Evolutionary conservation across 1,140 invertebrate genomes (phyloP).

Genomic region (Thaumetopoea pityocampa): DNA sequence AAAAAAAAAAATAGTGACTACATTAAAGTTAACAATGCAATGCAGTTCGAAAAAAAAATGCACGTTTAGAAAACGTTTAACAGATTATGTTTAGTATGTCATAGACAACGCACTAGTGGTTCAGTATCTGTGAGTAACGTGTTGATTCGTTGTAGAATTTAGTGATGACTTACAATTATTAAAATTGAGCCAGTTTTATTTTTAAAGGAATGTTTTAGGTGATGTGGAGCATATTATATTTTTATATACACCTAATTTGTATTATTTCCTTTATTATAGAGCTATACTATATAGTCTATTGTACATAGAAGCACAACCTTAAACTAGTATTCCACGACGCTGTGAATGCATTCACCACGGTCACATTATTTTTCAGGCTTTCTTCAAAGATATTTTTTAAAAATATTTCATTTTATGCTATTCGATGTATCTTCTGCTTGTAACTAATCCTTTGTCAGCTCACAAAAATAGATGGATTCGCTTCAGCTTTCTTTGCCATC

Average conservation of each 20-base stretch:
- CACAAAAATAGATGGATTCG: background rate
- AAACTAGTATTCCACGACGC: conserved; percentile 16
- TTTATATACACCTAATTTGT: conserved; percentile 30
- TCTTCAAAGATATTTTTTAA: conserved; percentile 2
- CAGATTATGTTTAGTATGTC: conserved; percentile 38
- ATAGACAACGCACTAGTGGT: conserved; percentile 47
- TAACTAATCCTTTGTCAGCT: background rate
- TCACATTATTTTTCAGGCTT: conserved; percentile 7
- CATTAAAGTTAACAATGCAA: conserved; percentile 32
- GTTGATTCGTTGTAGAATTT: conserved; percentile 33
- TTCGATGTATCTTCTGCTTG: conserved; percentile 2
- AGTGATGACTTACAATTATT: conserved; percentile 18
- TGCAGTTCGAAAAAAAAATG: conserved; percentile 46
- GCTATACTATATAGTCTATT: conserved; percentile 41
- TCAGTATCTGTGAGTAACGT: conserved; percentile 54
- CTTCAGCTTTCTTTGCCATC: conserved; percentile 13
- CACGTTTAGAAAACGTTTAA: conserved; percentile 61
- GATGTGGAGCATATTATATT: conserved; percentile 44
- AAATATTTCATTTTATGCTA: conserved; percentile 4
- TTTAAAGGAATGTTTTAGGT: conserved; percentile 63
- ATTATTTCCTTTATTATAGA: conserved; percentile 21
- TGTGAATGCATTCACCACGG: conserved; percentile 19
- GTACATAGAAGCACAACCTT: conserved; percentile 28
- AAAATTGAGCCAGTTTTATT: conserved; percentile 18
- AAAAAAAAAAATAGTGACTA: too few relatives aligned